Evolutionary conservation across 2,113 vertebrate species (phyloP), one percentile per base, ranked within the genome.

Genomic region (Columbina picui): DNA sequence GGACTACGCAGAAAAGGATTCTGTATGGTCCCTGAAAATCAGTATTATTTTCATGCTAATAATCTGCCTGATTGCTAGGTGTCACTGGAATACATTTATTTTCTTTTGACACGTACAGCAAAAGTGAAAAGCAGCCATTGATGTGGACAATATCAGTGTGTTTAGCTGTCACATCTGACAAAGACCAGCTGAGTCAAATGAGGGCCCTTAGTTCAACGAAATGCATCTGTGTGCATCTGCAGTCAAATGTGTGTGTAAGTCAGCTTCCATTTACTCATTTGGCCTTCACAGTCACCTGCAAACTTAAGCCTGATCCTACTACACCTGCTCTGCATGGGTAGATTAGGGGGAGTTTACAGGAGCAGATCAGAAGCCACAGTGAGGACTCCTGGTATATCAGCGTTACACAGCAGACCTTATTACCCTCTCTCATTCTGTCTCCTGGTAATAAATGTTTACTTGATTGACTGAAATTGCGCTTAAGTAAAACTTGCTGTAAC

Each of bases 1-100:
- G 30, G 41, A 83, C 53, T 94, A 81, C 69, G 56, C 36, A 89
- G 64, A 55, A 68, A 45, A 84, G 21, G 8, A 30, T 80, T 84
- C 16, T 69, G 4, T 89, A 12, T 36, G 10, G 14, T 63, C 21
- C 9, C 50, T 77, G 65, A 73, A 61, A 70, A 73, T 52, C 7
- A 32, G 36, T 36, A 67, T 15, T 60, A 38, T 94, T 84, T 80
- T 78, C 49, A 74, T 85, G 81, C 39, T 96, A 65, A 79, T 95
- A 59, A 80, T 23, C 89, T 96, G 34, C 65, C 53, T 92, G 55
- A 92, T 94, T 88, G 41, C 79, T 53, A 56, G 25, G 15, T 93
- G 60, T 74, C 80, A 56, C 59, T 75, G 56, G 52, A 90, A 89
- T 76, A 25, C 3, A 1, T 53, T 94, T 75, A 12, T 79, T 95